phyloP scores from a whole-genome alignment of 2,113 vertebrate species.

The Hymenochirus boettgeri region DNA sequence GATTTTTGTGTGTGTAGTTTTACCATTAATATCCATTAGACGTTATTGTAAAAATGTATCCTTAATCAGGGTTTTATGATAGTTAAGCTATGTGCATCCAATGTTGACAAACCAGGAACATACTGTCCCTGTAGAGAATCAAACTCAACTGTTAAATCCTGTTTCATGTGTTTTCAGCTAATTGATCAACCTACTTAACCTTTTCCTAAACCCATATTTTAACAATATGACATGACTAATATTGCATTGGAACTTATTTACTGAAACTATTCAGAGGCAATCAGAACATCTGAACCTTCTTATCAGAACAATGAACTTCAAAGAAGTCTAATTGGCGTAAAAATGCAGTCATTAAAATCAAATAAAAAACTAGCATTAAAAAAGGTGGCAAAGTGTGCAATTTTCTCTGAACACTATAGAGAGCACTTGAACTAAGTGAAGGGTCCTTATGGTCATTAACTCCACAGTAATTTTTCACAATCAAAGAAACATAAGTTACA shows the following conservation, averaged over 20 bases:
- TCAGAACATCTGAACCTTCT: conserved; percentile 40
- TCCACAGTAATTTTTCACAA: not conserved
- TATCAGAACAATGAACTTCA: conserved; percentile 48
- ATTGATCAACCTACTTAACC: conserved; percentile 10
- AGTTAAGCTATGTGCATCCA: not conserved
- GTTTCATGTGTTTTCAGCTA: conserved; percentile 1
- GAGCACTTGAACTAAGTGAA: conserved; percentile 34
- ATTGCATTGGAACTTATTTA: not conserved
- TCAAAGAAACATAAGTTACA: no score
- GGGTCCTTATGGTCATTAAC: conserved; percentile 26
- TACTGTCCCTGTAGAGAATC: not conserved
- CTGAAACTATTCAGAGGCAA: conserved; percentile 8
- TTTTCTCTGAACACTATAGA: conserved; percentile 46
- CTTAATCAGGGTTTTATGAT: no score
- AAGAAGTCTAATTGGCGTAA: conserved; percentile 43
- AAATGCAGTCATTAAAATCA: conserved; percentile 44
- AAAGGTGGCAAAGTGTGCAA: conserved; percentile 33
- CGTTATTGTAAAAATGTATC: no score
- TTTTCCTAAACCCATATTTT: not conserved
- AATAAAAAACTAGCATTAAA: not conserved
- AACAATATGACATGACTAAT: not conserved
- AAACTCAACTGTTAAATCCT: not conserved
- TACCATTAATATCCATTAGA: no score
- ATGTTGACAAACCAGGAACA: not conserved
- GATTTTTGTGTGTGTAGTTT: no score